A percentile compares a stretch with the other conserved stretches of the same genome.
Conservation (phyloP, 2,113 vertebrate species). For the Saguinus imperator region DNA sequence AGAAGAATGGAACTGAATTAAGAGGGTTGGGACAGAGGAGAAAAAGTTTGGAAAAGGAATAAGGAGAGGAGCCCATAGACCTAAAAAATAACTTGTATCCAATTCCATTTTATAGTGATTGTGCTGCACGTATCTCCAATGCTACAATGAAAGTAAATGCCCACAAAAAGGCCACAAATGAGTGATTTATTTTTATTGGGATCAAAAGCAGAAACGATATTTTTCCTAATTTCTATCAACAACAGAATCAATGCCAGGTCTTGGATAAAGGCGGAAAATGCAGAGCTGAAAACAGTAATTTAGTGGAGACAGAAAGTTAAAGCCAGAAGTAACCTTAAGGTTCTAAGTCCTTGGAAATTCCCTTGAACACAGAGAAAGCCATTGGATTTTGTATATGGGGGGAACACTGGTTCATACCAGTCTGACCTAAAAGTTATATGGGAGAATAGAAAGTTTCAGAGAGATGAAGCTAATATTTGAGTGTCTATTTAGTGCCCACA, state of each 20-base stretch:
- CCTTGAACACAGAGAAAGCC: neutral
- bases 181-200: slow-evolving; percentile 31
- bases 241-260: neutral
- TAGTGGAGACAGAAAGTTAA: slow-evolving; percentile 3
- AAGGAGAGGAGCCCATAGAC: neutral
- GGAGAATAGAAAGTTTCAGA: neutral
- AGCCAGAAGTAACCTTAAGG: neutral
- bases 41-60: neutral
- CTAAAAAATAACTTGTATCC: neutral
- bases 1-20: neutral
- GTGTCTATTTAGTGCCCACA: neutral
- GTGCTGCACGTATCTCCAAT: neutral
- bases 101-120: slow-evolving; percentile 24
- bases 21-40: neutral
- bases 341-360: neutral
- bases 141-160: slow-evolving; percentile 25
- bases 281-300: neutral
- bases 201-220: neutral
- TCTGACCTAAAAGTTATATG: neutral
- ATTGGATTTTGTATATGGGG: neutral
- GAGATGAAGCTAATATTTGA: neutral
- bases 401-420: neutral
- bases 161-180: neutral
- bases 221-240: neutral
- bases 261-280: slow-evolving; percentile 21